Evolutionary conservation across 2,797 vertebrate species (phyloP).

Genomic region (Scleropages formosus): DNA sequence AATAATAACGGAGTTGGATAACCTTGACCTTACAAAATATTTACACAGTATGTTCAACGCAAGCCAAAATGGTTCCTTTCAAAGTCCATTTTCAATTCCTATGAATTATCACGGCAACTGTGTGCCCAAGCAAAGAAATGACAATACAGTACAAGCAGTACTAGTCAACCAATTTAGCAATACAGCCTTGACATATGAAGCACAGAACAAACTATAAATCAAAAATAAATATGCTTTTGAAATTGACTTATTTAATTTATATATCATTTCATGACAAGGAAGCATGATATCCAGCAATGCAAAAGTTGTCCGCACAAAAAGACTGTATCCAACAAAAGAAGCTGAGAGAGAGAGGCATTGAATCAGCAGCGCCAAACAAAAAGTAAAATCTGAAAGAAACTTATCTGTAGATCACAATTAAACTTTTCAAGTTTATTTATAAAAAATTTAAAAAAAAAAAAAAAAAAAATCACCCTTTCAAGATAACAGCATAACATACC

Average conservation of each 20-base stretch:
- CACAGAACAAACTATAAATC: background rate
- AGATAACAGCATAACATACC: constrained; percentile 6
- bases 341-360: background rate
- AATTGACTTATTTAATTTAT: constrained; percentile 9
- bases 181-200: background rate
- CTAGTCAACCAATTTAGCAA: background rate
- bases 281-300: background rate
- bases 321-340: background rate
- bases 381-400: too few relatives aligned
- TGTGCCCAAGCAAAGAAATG: background rate
- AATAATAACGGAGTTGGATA: constrained; percentile 1
- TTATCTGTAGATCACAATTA: too few relatives aligned
- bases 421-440: background rate
- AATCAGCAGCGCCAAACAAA: background rate
- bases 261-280: background rate
- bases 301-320: background rate
- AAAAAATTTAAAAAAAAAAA: constrained; percentile 8
- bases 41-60: background rate
- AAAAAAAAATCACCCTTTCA: constrained; percentile 1
- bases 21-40: constrained; percentile 5
- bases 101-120: background rate
- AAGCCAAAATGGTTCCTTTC: background rate
- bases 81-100: background rate
- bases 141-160: background rate
- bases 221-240: constrained; percentile 6